Base-by-base conservation (phyloP, 2,797 vertebrate species). In the Myotis daubentonii region DNA sequence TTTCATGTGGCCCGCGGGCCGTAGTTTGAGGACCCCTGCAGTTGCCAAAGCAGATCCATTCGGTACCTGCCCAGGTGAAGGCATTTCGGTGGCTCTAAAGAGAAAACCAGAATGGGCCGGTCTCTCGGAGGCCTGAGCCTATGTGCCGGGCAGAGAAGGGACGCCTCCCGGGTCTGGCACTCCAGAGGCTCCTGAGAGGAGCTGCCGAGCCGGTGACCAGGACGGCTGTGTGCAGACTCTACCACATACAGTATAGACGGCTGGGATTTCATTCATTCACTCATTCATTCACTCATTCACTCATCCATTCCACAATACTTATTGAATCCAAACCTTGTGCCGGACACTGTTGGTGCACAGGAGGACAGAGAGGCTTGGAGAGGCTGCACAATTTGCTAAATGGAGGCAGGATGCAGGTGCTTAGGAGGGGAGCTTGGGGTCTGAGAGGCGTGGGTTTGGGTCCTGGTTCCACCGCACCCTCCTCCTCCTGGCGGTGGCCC, bases 191-290 rank as follows among this genome's bases (percentile, higher is more conserved):
- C 17, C 19, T 36, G 0, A 12, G 66, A 8, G 5, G 55, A 81
- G 55, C 47, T 8, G 36, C 16, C 10, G n/a, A 33, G 5, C 9
- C 9, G 5, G 0, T 1, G 8, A 3, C 49, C 3, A 6, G 4
- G 20, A 55, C 60, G 23, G 47, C 36, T 2, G 25, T 12, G 13
- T 15, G 4, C 55, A 44, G 2, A 4, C n/a, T 72, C 51, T 33
- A 17, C 33, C 19, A 5, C 17, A 15, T 4, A 1, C 71, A 5
- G 44, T 28, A 51, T 36, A 0, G 0, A 33, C 36, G 55, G 38
- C 53, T 3, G 4, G 8, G 15, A 10, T 30, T 41, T 11, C 15
- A 1, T 33, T 44, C 68, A 15, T 23, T 36, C 68, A 15, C 15
- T 36, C 36, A 23, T 22, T 17, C 33, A 9, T 41, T 49, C n/a